Conservation (phyloP, 2,888 invertebrate species). For the Muscina levida region DNA sequence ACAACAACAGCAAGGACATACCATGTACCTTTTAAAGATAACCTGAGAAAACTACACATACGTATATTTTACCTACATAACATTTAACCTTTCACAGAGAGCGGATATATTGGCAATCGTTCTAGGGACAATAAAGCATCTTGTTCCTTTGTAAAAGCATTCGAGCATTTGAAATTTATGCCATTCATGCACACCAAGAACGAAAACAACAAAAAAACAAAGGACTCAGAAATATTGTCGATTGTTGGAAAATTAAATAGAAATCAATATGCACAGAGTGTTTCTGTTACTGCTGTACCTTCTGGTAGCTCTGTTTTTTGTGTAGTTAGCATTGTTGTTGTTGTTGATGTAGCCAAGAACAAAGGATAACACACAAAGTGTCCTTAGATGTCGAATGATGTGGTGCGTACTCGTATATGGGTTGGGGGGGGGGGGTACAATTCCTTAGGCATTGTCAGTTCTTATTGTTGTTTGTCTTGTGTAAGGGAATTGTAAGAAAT, state of each 20-base stretch:
- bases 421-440: too few species aligned
- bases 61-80: not conserved
- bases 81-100: constrained; percentile 12
- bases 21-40: constrained; percentile 2
- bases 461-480: too few species aligned
- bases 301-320: not conserved
- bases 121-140: constrained; percentile 1
- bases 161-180: constrained; percentile 32
- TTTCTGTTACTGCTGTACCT: constrained; percentile 8
- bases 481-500: too few species aligned
- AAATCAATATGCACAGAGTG: constrained; percentile 50
- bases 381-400: constrained; percentile 33
- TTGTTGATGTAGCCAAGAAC: constrained; percentile 1
- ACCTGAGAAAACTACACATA: not conserved
- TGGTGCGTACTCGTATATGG: not conserved
- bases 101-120: constrained; percentile 4
- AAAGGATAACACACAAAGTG: constrained; percentile 30
- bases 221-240: constrained; percentile 11
- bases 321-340: not conserved
- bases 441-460: too few species aligned
- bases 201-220: constrained; percentile 17
- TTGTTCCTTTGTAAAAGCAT: constrained; percentile 20
- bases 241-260: constrained; percentile 32
- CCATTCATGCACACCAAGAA: not conserved
- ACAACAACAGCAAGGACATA: constrained; percentile 8